Base-by-base conservation (phyloP, 2,113 vertebrate genomes). In the Origma solitaria region DNA sequence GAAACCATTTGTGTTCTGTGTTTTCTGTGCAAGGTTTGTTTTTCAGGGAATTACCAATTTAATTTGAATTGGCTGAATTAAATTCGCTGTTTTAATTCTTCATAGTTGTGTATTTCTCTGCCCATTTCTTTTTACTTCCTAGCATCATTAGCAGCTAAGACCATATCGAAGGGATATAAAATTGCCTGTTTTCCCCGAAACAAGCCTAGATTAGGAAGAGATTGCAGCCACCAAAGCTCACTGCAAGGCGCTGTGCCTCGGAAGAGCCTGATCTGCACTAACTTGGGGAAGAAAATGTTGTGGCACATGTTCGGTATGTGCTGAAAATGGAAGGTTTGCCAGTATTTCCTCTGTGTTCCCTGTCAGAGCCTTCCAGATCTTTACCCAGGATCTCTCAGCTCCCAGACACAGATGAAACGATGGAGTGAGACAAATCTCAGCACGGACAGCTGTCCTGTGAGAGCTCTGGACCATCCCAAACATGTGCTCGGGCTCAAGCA, bases 31-130 rank as follows among this genome's bases (percentile, higher is more conserved):
- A 30, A 82, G 70, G 61, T 82, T 91, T 94, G 40, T 86, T 97
- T 95, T 77, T 15, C 90, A 78, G 88, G 79, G 58, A 79, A 60
- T 82, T 64, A 28, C 5, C 64, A 22, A 44, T 77, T 90, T 61
- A 18, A 25, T 42, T 90, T 78, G 45, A 85, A 79, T 47, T 66
- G 70, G 75, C 58, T 77, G 82, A 92, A 96, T 93, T 96, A 95
- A 96, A 94, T 54, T 57, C 22, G 19, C 64, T 93, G 7, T 66
- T 94, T 87, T 50, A 81, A 90, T 80, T 80, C 82, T 66, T 95
- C 37, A 28, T 44, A 90, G 84, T 68, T 66, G 90, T 88, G 38
- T 85, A 73, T 80, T 95, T 94, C 78, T 95, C 25, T 90, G 88
- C 54, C 91, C 58, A 4, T 78, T 83, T 94, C 80, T 92, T 81